Evolutionary conservation across 2,113 vertebrate species (phyloP).

Genomic region (Ariopsis seemanni): DNA sequence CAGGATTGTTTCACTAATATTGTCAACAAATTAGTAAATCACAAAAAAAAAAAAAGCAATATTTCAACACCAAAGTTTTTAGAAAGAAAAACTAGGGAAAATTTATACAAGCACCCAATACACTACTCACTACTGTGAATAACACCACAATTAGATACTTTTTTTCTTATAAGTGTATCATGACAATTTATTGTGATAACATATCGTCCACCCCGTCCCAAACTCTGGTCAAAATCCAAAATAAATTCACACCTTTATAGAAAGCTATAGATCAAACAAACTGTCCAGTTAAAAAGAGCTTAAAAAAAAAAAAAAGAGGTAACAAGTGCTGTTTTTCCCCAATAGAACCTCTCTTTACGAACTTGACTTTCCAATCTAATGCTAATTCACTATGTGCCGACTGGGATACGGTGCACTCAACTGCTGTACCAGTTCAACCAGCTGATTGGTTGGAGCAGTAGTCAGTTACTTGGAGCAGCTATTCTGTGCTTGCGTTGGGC

Average conservation of each 20-base stretch:
- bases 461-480: conserved; percentile 38
- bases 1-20: not conserved
- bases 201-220: not conserved
- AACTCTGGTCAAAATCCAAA: not conserved
- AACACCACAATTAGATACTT: not conserved
- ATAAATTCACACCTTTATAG: not conserved
- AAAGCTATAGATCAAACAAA: conserved; percentile 29
- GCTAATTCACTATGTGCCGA: conserved; percentile 20
- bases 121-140: not conserved
- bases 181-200: not conserved
- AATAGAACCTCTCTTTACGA: not conserved
- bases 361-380: not conserved
- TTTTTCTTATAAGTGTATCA: not conserved
- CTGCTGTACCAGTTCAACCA: conserved; percentile 50
- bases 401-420: conserved; percentile 7
- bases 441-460: conserved; percentile 48
- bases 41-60: not conserved
- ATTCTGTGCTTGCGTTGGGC: conserved; percentile 28
- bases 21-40: not conserved
- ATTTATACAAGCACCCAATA: not conserved
- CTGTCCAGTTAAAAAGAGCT: conserved; percentile 7
- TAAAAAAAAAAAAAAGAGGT: conserved; percentile 8
- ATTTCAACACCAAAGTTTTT: not conserved
- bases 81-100: not conserved
- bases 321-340: conserved; percentile 32